phyloP scores from a whole-genome alignment of 2,113 vertebrate genomes.

The Falcunculus frontatus region DNA sequence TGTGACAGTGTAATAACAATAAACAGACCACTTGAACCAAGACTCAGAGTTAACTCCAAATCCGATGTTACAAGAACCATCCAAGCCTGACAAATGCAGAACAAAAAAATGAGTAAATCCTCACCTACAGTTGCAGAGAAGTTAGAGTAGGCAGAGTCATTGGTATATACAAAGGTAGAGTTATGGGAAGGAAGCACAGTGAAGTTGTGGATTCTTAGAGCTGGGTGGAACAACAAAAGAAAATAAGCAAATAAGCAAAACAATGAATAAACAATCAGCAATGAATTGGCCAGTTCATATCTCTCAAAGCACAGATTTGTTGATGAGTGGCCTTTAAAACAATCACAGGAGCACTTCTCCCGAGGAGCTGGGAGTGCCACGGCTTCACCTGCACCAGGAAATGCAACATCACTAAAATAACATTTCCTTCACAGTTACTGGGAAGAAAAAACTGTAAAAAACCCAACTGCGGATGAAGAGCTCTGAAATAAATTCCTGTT shows the following conservation, averaged over 20 bases:
- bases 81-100: slow-evolving; percentile 11
- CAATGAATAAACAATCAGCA: slow-evolving; percentile 37
- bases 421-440: too few relatives aligned
- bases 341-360: not conserved
- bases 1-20: rapidly evolving
- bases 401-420: rapidly evolving
- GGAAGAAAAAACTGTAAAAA: not conserved
- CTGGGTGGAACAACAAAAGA: slow-evolving; percentile 79
- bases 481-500: not conserved
- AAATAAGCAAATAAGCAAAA: slow-evolving; percentile 64
- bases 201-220: slow-evolving; percentile 92
- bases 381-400: not conserved
- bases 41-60: not conserved
- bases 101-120: slow-evolving; percentile 52
- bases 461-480: not conserved
- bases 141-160: slow-evolving; percentile 99
- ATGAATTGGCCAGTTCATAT: slow-evolving; percentile 29
- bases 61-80: not conserved
- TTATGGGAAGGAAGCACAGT: slow-evolving; percentile 94
- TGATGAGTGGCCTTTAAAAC: too few relatives aligned
- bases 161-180: slow-evolving; percentile 93
- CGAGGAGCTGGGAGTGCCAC: too few relatives aligned
- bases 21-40: not conserved
- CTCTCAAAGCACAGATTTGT: slow-evolving; percentile 41
- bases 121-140: slow-evolving; percentile 97